These are phyloP conservation scores for Lamprotornis superbus DNA, from an alignment of 2,113 vertebrate species.

Conservation along the genomic window DNA sequence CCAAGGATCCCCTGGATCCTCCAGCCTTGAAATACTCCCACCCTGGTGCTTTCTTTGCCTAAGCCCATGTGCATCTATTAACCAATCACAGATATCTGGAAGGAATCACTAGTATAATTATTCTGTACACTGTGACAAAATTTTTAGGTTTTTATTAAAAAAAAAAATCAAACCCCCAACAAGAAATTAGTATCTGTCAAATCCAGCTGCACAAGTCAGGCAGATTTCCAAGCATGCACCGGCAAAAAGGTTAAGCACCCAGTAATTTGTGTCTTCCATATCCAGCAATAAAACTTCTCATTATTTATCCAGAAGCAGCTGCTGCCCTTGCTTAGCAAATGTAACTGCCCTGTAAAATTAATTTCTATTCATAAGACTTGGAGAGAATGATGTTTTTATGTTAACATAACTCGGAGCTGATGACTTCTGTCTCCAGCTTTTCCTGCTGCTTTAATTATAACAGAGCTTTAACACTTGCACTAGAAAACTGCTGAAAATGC, in stretches of 20 bases:
- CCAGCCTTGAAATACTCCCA: background rate
- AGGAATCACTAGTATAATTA: background rate
- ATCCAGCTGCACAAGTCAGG: constrained; percentile 6
- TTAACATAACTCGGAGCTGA: background rate
- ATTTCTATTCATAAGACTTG: constrained; percentile 19
- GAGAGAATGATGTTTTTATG: constrained; percentile 2
- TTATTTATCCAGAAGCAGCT: constrained; percentile 3
- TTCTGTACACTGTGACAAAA: background rate
- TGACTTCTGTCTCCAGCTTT: constrained; percentile 11
- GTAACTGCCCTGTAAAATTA: background rate
- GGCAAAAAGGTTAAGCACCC: constrained; percentile 8
- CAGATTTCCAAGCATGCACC: constrained; percentile 13
- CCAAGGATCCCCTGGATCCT: background rate
- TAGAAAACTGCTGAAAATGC: constrained; percentile 29
- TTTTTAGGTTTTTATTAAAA: background rate
- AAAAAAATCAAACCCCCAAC: background rate
- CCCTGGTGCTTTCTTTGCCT: background rate
- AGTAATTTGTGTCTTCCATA: background rate
- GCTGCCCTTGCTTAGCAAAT: background rate
- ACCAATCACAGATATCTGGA: background rate
- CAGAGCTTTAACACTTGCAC: background rate
- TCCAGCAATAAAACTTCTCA: background rate
- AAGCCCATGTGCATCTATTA: background rate
- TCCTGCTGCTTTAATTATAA: constrained; percentile 30
- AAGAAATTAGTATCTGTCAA: constrained; percentile 12